Percentiles rank a stretch among this genome's conserved stretches.
Evolutionary conservation across 2,888 invertebrate species (phyloP).

Genomic region (Brachypalpus laphriformis): DNA sequence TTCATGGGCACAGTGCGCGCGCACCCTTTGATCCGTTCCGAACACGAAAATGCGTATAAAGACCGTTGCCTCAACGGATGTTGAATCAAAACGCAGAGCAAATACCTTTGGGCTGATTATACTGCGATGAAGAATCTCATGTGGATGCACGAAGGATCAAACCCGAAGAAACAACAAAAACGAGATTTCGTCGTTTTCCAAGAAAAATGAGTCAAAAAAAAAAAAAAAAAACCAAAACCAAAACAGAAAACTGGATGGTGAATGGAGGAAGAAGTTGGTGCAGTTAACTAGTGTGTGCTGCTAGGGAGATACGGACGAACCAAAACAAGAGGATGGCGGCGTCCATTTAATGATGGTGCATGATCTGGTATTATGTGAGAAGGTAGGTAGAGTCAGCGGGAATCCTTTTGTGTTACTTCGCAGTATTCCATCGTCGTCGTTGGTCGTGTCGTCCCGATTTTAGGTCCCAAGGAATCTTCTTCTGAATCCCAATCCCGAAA

Average conservation of each 20-base stretch:
- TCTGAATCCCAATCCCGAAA: constrained; percentile 57
- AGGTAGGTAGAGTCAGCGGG: constrained; percentile 72
- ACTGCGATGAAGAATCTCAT: constrained; percentile 2
- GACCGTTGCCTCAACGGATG: constrained; percentile 66
- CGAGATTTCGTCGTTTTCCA: constrained; percentile 63
- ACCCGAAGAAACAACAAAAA: constrained; percentile 31
- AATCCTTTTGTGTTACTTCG: constrained; percentile 73
- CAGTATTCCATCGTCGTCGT: constrained; percentile 57
- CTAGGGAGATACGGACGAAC: background rate
- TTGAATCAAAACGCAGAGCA: constrained; percentile 62
- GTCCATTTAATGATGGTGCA: constrained; percentile 73
- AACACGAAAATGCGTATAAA: constrained; percentile 69
- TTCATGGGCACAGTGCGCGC: constrained; percentile 39
- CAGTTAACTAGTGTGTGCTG: background rate
- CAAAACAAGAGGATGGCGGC: constrained; percentile 32
- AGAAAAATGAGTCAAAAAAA: constrained; percentile 57
- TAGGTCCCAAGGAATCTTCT: constrained; percentile 60
- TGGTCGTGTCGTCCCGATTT: constrained; percentile 51
- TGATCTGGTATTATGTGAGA: constrained; percentile 71
- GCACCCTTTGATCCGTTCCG: constrained; percentile 69
- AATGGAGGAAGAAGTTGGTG: constrained; percentile 10
- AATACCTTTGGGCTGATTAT: constrained; percentile 52
- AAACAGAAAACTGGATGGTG: constrained; percentile 39
- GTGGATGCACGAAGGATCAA: constrained; percentile 47
- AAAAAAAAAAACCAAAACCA: constrained; percentile 19